A percentile compares a stretch with the other conserved stretches of the same genome.
phyloP scores from a whole-genome alignment of 2,113 vertebrate species.

The Anarhynchus alexandrinus region DNA sequence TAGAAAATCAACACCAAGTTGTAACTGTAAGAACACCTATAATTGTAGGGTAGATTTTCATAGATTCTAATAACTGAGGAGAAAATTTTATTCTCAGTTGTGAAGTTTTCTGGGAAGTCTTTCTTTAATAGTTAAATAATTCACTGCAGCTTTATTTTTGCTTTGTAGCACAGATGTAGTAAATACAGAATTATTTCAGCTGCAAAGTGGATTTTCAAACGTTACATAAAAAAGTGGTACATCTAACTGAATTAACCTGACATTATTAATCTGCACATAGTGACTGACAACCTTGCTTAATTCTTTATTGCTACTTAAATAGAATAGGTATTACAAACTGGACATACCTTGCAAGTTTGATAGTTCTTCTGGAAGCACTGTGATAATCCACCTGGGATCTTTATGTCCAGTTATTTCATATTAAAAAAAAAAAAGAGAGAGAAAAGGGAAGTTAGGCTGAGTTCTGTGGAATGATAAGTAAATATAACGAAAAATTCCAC shows the following conservation, averaged over 20 bases:
- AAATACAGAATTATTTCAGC: slow-evolving; percentile 18
- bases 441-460: background rate
- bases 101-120: background rate
- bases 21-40: background rate
- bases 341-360: slow-evolving; percentile 73
- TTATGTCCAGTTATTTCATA: slow-evolving; percentile 54
- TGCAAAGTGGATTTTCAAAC: background rate
- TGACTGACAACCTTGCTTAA: background rate
- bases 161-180: background rate
- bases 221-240: background rate
- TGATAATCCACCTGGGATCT: slow-evolving; percentile 67
- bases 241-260: background rate
- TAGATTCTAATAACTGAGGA: background rate
- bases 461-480: slow-evolving; percentile 28
- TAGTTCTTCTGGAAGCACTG: slow-evolving; percentile 58
- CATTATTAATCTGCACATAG: background rate
- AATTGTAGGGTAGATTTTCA: background rate
- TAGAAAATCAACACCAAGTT: background rate
- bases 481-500: slow-evolving; percentile 26
- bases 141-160: background rate
- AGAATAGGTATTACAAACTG: slow-evolving; percentile 24
- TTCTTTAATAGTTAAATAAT: background rate
- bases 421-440: background rate
- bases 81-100: background rate
- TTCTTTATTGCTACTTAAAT: background rate